A percentile compares a stretch with the other conserved stretches of the same genome.
These are phyloP conservation scores for Oscheius sp. DNA, from an alignment of 2,888 invertebrate genomes.

Conservation along the genomic window DNA sequence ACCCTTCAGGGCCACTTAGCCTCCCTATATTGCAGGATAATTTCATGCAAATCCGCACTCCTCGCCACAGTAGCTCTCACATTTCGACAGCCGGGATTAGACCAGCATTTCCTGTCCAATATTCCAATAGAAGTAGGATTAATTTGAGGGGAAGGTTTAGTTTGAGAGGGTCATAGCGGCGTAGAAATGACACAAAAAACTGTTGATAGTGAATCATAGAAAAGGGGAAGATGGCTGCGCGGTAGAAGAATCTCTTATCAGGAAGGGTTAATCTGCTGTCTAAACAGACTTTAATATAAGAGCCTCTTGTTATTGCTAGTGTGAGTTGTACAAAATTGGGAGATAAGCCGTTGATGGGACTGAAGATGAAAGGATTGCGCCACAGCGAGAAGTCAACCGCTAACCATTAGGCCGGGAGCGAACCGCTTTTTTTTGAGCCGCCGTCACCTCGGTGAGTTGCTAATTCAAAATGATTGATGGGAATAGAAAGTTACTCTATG, in stretches of 20 bases:
- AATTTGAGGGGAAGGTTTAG: not conserved
- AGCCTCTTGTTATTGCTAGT: not conserved
- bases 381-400: conserved; percentile 28
- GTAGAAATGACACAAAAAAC: not conserved
- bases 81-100: conserved; percentile 7
- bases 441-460: conserved; percentile 14
- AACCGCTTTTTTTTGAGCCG: not conserved
- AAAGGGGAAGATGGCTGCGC: not conserved
- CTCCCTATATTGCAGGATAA: conserved; percentile 23
- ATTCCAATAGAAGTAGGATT: not conserved
- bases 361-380: conserved; percentile 11
- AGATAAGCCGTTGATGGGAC: conserved; percentile 16
- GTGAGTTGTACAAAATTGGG: not conserved
- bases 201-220: not conserved
- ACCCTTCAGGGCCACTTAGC: conserved; percentile 24
- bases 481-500: conserved; percentile 5
- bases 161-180: not conserved
- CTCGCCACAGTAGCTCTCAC: conserved; percentile 25
- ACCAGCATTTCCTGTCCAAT: conserved; percentile 10
- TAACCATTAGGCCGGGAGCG: conserved; percentile 6
- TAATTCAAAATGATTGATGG: conserved; percentile 15
- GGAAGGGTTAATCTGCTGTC: not conserved
- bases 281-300: not conserved
- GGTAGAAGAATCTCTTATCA: conserved; percentile 1
- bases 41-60: conserved; percentile 30